Conservation (phyloP, 1,140 invertebrate species). For the Sarcophaga bullata region DNA sequence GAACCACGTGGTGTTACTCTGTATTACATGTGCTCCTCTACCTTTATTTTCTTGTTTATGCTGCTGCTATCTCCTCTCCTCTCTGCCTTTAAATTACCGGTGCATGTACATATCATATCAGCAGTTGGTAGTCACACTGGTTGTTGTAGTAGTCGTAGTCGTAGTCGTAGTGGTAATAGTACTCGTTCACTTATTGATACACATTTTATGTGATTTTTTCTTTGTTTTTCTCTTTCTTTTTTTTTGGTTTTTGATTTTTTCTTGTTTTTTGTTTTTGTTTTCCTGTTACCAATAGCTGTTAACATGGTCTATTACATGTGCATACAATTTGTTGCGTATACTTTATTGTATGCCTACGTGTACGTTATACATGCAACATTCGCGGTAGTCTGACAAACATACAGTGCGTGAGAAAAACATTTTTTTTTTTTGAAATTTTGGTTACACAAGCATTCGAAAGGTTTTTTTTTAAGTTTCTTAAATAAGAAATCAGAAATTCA, state of each 20-base stretch:
- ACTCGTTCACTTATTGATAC: too few species aligned
- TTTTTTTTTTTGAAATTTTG: too few species aligned
- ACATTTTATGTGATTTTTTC: too few species aligned
- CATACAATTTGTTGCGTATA: conserved; percentile 15
- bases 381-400: background rate
- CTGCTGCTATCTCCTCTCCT: too few species aligned
- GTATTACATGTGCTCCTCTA: background rate
- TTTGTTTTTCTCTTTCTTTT: background rate
- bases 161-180: background rate
- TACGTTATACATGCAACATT: too few species aligned
- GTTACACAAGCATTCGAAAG: too few species aligned
- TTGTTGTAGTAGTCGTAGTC: background rate
- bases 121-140: background rate
- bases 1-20: conserved; percentile 25
- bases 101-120: too few species aligned
- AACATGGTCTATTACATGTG: conserved; percentile 21
- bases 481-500: too few species aligned
- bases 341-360: background rate
- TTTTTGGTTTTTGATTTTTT: background rate
- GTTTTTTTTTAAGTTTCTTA: too few species aligned
- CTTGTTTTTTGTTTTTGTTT: background rate
- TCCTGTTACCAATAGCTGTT: background rate
- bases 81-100: too few species aligned
- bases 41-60: background rate
- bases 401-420: background rate